A percentile compares a stretch with the other conserved stretches of the same genome.
Conservation (phyloP, 2,113 vertebrate species). For the Mus spicilegus region DNA sequence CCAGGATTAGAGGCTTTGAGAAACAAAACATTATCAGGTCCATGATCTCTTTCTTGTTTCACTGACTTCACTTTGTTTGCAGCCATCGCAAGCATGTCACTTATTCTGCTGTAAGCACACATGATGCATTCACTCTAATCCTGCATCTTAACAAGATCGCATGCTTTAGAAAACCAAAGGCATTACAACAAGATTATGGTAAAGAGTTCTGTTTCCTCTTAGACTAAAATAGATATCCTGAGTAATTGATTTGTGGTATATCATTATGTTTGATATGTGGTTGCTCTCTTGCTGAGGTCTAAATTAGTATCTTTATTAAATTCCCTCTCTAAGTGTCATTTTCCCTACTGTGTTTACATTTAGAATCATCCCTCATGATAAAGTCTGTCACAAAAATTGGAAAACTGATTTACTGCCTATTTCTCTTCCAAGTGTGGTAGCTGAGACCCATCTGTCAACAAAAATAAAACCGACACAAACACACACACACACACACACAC, state of each 20-base stretch:
- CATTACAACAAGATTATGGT: conserved; percentile 69
- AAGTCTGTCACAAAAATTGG: conserved; percentile 66
- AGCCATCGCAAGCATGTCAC: conserved; percentile 81
- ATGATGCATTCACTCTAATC: conserved; percentile 80
- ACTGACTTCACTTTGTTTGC: conserved; percentile 81
- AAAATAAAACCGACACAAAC: neutral
- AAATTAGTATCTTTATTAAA: conserved; percentile 77
- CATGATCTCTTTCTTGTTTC: conserved; percentile 75
- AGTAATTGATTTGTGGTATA: conserved; percentile 80
- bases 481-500: neutral
- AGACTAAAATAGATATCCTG: conserved; percentile 77
- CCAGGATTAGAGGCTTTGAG: conserved; percentile 76
- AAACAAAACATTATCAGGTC: conserved; percentile 76
- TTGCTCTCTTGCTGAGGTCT: conserved; percentile 78
- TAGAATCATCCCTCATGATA: conserved; percentile 76
- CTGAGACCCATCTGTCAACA: conserved; percentile 67
- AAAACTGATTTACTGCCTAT: conserved; percentile 69
- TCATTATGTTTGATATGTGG: conserved; percentile 72
- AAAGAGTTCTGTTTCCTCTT: conserved; percentile 74
- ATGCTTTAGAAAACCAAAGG: conserved; percentile 77
- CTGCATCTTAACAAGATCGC: conserved; percentile 81
- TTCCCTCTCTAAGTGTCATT: conserved; percentile 73
- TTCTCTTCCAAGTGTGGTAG: conserved; percentile 61
- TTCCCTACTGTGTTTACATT: conserved; percentile 72
- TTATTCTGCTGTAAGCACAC: conserved; percentile 82